Percentiles rank a stretch among this genome's conserved stretches.
phyloP scores from a whole-genome alignment of 2,888 invertebrate genomes.

The Patella pellucida region DNA sequence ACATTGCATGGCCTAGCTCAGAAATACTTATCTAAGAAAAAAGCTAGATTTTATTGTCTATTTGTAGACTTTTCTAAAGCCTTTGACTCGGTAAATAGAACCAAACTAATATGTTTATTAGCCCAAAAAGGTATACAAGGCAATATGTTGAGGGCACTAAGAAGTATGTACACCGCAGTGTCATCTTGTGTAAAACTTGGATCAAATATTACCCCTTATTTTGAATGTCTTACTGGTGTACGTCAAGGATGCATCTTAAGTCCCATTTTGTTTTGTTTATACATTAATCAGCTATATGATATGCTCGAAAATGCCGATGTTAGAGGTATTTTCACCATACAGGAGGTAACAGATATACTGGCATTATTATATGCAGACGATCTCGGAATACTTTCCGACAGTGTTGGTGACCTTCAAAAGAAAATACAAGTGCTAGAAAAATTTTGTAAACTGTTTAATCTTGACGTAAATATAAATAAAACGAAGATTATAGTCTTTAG shows the following conservation, averaged over 20 bases:
- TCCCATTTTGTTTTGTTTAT: neutral
- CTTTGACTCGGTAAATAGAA: slow-evolving; percentile 26
- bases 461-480: neutral
- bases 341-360: neutral
- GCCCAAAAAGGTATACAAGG: slow-evolving; percentile 25
- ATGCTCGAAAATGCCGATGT: neutral
- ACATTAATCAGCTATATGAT: neutral
- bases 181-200: neutral
- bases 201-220: neutral
- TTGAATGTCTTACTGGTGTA: neutral
- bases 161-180: neutral
- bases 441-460: neutral
- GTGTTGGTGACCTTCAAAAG: neutral
- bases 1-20: neutral
- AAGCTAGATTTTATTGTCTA: slow-evolving; percentile 20
- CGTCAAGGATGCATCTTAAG: neutral
- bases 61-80: slow-evolving; percentile 27
- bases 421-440: neutral
- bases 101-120: slow-evolving; percentile 22
- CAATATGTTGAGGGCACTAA: slow-evolving; percentile 24
- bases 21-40: neutral
- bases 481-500: too few species aligned
- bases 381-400: neutral
- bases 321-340: neutral
- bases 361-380: too few species aligned